Evolutionary conservation across 2,113 vertebrate genomes (phyloP), one percentile per base, ranked within the genome.

Genomic region (Vidua macroura): DNA sequence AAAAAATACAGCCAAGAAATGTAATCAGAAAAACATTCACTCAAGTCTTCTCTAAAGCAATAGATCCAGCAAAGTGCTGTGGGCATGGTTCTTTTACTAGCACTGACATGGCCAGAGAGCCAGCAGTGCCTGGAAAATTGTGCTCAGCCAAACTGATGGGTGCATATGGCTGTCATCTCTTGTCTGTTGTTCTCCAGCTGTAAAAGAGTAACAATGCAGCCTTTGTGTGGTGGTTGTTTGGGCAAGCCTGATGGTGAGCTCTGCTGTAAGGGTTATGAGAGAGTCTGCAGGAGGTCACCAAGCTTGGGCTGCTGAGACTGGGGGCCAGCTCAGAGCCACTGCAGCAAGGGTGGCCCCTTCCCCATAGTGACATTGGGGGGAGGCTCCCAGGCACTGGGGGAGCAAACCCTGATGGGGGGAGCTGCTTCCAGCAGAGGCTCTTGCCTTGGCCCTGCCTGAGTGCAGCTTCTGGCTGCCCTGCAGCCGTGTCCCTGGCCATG

Each of bases 251-350:
- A 49, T 62, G 68, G 37, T 27, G 37, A 93, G 35, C 55, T 59
- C 64, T 81, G 60, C n/a, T 78, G 9, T 33, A 13, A 70, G 55
- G 41, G 15, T 30, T 69, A 4, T 76, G 46, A 73, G 68, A 77
- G 15, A 7, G 6, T 22, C 55, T 13, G 10, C 1, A 5, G 10
- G 35, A 53, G 3, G 39, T 72, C 53, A 27, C 0, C 0, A 62
- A 64, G 27, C 30, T 59, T 68, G 56, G 35, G 62, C 76, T 91
- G 44, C 59, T 8, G 2, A 18, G 21, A 10, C 59, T 33, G 31
- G 51, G 35, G 15, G 12, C 28, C 72, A 80, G 62, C 67, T 67
- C 44, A 11, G 39, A 53, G 30, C n/a, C 9, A 5, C 22, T 37
- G 56, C 16, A 63, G 43, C 39, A 58, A 27, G 33, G 16, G 16